Evolutionary conservation across 2,888 invertebrate genomes (phyloP).

Genomic region (Cryptocephalus primarius): DNA sequence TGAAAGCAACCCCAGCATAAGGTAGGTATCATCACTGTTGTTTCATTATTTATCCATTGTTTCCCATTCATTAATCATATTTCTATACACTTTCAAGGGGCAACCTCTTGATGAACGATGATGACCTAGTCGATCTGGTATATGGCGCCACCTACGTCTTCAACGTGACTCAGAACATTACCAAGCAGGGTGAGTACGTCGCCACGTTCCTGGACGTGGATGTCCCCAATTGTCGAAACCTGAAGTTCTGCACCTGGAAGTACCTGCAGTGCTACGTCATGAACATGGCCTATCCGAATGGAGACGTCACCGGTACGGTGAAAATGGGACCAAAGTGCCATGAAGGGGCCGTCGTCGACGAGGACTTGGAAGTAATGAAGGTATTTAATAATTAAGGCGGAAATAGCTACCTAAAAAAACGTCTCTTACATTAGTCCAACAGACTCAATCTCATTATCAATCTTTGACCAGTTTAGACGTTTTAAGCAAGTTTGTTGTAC

Average conservation of each 20-base stretch:
- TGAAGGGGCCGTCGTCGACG: slow-evolving; percentile 33
- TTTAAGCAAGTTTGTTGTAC: too few relatives aligned
- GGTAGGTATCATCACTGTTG: too few relatives aligned
- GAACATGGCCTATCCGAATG: slow-evolving; percentile 17
- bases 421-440: too few relatives aligned
- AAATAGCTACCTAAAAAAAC: too few relatives aligned
- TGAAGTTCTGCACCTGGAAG: slow-evolving; percentile 33
- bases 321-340: slow-evolving; percentile 31
- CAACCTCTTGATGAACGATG: slow-evolving; percentile 47
- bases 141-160: slow-evolving; percentile 17
- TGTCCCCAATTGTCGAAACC: slow-evolving; percentile 31
- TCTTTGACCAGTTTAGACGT: too few relatives aligned
- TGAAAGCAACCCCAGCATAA: slow-evolving; percentile 17
- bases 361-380: slow-evolving; percentile 33
- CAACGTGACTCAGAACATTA: slow-evolving; percentile 12
- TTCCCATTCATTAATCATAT: too few relatives aligned
- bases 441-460: too few relatives aligned
- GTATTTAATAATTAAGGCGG: too few relatives aligned
- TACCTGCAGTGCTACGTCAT: slow-evolving; percentile 42
- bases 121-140: slow-evolving; percentile 15
- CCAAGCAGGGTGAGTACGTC: slow-evolving; percentile 14
- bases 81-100: slow-evolving; percentile 36
- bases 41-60: too few relatives aligned
- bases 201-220: slow-evolving; percentile 31
- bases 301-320: slow-evolving; percentile 22